Evolutionary conservation across 2,888 invertebrate genomes (phyloP).

Genomic region (Chymomyza caudatula): DNA sequence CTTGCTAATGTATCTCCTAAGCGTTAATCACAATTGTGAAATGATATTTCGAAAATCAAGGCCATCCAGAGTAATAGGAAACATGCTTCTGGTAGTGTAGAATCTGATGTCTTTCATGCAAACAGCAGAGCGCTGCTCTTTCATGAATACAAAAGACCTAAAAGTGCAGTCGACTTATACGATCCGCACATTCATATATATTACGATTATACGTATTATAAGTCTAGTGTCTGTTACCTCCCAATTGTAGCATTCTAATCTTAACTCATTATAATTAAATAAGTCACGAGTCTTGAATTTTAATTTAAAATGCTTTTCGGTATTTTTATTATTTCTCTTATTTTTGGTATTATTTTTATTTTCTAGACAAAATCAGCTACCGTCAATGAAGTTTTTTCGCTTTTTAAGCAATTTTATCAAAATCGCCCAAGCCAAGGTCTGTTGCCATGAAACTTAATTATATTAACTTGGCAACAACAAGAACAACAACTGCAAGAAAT

Average conservation of each 20-base stretch:
- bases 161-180: too few relatives aligned
- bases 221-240: not conserved
- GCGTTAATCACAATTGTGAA: too few relatives aligned
- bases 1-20: too few relatives aligned
- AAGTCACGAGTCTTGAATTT: conserved; percentile 73
- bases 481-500: conserved; percentile 13
- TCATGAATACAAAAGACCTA: too few relatives aligned
- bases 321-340: not conserved
- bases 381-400: conserved; percentile 45
- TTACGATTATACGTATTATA: not conserved
- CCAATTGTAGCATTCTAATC: conserved; percentile 48
- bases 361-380: conserved; percentile 53
- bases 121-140: too few relatives aligned
- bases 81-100: too few relatives aligned
- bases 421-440: conserved; percentile 67
- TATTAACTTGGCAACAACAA: conserved; percentile 43
- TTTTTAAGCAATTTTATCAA: conserved; percentile 68
- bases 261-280: conserved; percentile 71
- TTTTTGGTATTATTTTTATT: not conserved
- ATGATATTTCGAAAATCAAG: too few relatives aligned
- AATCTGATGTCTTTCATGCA: too few relatives aligned
- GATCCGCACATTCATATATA: too few relatives aligned
- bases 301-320: conserved; percentile 48
- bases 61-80: too few relatives aligned
- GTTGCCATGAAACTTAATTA: conserved; percentile 68